phyloP scores from a whole-genome alignment of 2,888 invertebrate genomes.

The Agonum fuliginosum region DNA sequence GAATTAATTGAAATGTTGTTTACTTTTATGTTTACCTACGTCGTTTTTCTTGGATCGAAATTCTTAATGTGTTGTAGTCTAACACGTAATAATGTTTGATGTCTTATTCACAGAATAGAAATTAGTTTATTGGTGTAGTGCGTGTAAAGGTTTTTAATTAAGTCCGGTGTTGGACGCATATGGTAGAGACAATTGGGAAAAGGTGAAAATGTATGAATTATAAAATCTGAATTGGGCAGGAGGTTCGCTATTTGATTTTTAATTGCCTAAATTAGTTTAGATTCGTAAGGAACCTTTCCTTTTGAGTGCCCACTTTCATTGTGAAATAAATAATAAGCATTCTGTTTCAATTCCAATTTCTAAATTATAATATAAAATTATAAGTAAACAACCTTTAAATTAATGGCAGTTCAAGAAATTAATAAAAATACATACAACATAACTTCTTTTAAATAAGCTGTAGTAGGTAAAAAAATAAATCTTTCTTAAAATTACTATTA shows the following conservation, averaged over 20 bases:
- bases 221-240: not conserved
- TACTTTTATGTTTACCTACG: not conserved
- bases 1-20: conserved; percentile 17
- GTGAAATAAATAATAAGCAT: too few relatives aligned
- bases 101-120: not conserved
- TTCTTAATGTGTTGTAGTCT: not conserved
- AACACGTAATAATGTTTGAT: conserved; percentile 25
- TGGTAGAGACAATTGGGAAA: not conserved
- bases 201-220: not conserved
- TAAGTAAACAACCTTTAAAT: too few relatives aligned
- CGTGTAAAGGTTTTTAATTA: not conserved
- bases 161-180: not conserved
- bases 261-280: not conserved
- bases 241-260: not conserved
- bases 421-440: too few relatives aligned
- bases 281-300: not conserved
- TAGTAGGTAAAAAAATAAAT: too few relatives aligned
- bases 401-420: too few relatives aligned
- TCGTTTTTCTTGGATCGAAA: not conserved
- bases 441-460: too few relatives aligned
- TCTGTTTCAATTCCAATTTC: too few relatives aligned
- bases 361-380: too few relatives aligned
- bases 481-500: too few relatives aligned
- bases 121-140: conserved; percentile 24
- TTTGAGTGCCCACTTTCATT: too few relatives aligned